Evolutionary conservation across 1,140 invertebrate genomes (phyloP).

Genomic region (Drosophila tristis): DNA sequence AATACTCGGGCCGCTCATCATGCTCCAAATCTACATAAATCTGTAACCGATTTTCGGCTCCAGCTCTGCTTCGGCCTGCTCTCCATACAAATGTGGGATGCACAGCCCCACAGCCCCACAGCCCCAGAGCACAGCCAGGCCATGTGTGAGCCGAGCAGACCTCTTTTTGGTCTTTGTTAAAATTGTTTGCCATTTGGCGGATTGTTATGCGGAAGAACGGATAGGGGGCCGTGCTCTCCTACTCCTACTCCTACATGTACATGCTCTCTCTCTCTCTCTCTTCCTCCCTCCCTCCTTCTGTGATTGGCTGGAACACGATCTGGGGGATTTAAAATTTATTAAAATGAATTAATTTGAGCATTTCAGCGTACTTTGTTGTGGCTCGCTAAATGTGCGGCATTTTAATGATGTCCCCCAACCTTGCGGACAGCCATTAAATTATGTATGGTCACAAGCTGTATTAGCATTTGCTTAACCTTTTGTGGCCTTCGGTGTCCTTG

Average conservation of each 20-base stretch:
- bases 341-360: conserved; percentile 82
- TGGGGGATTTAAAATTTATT: conserved; percentile 68
- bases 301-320: conserved; percentile 45
- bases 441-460: conserved; percentile 46
- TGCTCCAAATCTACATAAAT: conserved; percentile 82
- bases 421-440: not conserved
- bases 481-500: not conserved
- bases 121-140: not conserved
- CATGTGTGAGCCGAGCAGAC: conserved; percentile 35
- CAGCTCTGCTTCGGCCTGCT: conserved; percentile 8
- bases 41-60: conserved; percentile 62
- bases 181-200: conserved; percentile 48
- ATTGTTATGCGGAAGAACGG: conserved; percentile 70
- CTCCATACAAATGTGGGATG: conserved; percentile 50
- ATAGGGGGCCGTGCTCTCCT: conserved; percentile 13
- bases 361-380: conserved; percentile 43
- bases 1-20: conserved; percentile 48
- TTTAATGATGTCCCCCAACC: conserved; percentile 67
- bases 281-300: not conserved
- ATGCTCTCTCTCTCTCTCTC: too few relatives aligned
- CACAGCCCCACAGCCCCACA: not conserved
- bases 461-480: conserved; percentile 72
- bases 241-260: too few relatives aligned
- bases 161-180: conserved; percentile 58
- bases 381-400: conserved; percentile 61